A percentile compares a stretch with the other conserved stretches of the same genome.
Conservation (phyloP, 2,797 vertebrate genomes). For the Pelochelys cantorii region DNA sequence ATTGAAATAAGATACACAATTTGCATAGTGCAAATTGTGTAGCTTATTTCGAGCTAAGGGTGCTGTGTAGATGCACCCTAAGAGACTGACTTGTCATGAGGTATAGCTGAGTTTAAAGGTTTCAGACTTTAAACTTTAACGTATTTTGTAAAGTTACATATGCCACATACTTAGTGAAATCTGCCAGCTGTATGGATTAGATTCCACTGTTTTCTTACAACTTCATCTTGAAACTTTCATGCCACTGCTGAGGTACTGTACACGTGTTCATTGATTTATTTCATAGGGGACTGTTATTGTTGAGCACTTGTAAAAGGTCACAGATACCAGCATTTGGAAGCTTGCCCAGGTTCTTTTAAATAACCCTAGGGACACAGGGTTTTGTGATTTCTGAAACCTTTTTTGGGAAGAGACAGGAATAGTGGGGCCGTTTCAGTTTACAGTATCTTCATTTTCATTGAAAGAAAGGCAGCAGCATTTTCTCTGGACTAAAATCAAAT, state of each 20-base stretch:
- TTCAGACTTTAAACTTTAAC: neutral
- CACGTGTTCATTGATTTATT: slow-evolving; percentile 59
- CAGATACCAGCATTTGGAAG: slow-evolving; percentile 67
- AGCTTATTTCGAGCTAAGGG: no score
- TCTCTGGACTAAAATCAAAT: neutral
- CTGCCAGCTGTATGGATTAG: neutral
- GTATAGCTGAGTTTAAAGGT: neutral
- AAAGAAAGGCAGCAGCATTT: slow-evolving; percentile 40
- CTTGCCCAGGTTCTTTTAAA: slow-evolving; percentile 68
- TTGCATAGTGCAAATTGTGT: no score
- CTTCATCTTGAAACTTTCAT: neutral
- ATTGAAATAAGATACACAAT: no score
- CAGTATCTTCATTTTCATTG: neutral
- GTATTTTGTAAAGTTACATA: neutral
- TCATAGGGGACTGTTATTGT: slow-evolving; percentile 29
- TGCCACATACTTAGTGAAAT: neutral
- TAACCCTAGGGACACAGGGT: slow-evolving; percentile 27
- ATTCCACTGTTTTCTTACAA: neutral
- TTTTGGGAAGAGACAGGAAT: neutral
- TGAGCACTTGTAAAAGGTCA: slow-evolving; percentile 62
- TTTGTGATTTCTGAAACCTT: slow-evolving; percentile 48
- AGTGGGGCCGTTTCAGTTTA: neutral
- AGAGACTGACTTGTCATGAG: neutral
- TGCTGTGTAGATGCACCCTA: neutral
- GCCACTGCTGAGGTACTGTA: neutral